Evolutionary conservation across 2,113 vertebrate species (phyloP).

Genomic region (Mastomys natalensis): DNA sequence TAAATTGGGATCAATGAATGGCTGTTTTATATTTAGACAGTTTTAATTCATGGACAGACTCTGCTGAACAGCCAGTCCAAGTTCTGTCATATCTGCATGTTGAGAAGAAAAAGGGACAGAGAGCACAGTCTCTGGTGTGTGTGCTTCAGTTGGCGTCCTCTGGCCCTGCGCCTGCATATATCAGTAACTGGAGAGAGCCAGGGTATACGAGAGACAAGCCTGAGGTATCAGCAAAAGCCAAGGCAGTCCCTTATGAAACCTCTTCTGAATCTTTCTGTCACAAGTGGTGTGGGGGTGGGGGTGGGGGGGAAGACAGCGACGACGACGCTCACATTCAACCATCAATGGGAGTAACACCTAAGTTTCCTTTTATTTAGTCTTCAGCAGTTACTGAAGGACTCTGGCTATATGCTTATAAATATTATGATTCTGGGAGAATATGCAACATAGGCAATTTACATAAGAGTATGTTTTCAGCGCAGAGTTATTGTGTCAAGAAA

Average conservation of each 20-base stretch:
- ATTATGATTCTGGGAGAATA: background rate
- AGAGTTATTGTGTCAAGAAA: background rate
- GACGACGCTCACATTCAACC: background rate
- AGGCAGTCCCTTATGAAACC: conserved; percentile 11
- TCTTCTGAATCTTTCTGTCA: background rate
- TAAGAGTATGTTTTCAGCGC: background rate
- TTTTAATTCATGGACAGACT: background rate
- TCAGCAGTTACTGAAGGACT: conserved; percentile 3
- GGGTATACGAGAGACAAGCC: background rate
- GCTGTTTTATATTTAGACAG: background rate
- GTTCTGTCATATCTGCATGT: background rate
- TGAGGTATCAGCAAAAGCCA: background rate
- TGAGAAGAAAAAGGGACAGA: background rate
- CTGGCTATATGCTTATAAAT: background rate
- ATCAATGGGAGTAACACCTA: background rate
- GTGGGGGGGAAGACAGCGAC: too few species aligned
- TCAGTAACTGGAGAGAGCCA: background rate
- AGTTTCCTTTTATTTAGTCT: background rate
- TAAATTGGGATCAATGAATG: background rate
- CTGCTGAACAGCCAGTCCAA: background rate
- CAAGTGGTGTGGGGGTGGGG: background rate
- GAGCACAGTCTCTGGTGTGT: background rate
- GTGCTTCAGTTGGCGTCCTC: background rate
- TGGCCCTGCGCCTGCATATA: rapidly evolving
- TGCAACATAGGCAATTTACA: background rate